These are phyloP conservation scores for Epinephelus moara DNA, from an alignment of 2,113 vertebrate genomes.

Conservation along the genomic window DNA sequence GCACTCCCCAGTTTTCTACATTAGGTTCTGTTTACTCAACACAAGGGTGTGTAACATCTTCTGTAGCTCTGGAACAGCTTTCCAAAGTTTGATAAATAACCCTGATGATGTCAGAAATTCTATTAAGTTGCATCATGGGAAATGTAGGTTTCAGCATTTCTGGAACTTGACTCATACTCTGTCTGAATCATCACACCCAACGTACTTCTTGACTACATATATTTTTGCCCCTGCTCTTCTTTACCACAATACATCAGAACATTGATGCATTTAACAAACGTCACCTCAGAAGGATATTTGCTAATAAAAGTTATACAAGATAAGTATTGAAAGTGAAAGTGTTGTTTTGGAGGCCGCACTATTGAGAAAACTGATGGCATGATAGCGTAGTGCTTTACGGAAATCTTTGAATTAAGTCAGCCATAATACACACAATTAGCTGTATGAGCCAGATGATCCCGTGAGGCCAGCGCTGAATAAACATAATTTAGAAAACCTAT, in stretches of 20 bases:
- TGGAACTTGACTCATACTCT: background rate
- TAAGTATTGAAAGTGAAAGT: background rate
- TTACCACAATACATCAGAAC: background rate
- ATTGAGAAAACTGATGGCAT: background rate
- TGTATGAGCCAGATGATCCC: slow-evolving; percentile 29
- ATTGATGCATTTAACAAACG: slow-evolving; percentile 13
- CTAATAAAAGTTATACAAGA: background rate
- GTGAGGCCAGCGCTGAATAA: slow-evolving; percentile 18
- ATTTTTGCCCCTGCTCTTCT: slow-evolving; percentile 14
- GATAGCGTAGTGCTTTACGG: slow-evolving; percentile 22
- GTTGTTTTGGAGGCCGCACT: slow-evolving; percentile 1
- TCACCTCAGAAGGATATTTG: background rate
- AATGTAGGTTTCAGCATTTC: background rate
- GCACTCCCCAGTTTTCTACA: background rate
- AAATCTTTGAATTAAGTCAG: slow-evolving; percentile 28
- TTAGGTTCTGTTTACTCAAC: background rate
- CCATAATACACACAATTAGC: slow-evolving; percentile 33
- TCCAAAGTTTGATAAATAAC: background rate
- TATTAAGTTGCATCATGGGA: background rate
- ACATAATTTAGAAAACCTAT: slow-evolving; percentile 43
- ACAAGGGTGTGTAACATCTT: background rate
- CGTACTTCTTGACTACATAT: background rate
- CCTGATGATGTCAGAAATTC: background rate
- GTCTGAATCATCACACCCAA: background rate
- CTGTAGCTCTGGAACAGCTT: background rate